A percentile compares a stretch with the other conserved stretches of the same genome.
These are phyloP conservation scores for Euleptes europaea DNA, from an alignment of 2,113 vertebrate species.

Conservation along the genomic window DNA sequence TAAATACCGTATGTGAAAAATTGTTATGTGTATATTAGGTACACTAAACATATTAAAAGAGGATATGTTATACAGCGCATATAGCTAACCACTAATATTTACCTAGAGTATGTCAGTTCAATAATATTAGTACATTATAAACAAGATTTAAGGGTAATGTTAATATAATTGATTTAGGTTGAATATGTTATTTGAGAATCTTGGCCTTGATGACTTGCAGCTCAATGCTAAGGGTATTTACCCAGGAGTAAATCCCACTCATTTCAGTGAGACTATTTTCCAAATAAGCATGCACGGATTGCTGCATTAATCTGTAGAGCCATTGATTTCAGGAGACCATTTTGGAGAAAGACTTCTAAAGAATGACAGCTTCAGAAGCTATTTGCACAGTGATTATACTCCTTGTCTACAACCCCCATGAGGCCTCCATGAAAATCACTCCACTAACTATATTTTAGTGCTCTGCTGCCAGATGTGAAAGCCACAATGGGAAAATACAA, in stretches of 20 bases:
- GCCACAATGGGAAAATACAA: constrained; percentile 2
- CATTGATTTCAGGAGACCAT: neutral
- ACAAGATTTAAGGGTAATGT: too few species aligned
- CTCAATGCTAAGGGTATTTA: neutral
- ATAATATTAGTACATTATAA: too few species aligned
- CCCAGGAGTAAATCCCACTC: neutral
- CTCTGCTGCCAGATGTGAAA: constrained; percentile 14
- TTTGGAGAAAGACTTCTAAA: neutral
- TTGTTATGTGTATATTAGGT: too few species aligned
- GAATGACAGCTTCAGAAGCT: neutral
- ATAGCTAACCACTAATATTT: too few species aligned
- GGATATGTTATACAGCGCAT: too few species aligned
- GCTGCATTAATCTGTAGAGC: neutral
- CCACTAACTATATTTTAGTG: neutral
- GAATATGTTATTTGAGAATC: neutral
- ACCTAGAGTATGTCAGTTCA: too few species aligned
- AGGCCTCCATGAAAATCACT: neutral
- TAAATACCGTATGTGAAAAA: too few species aligned
- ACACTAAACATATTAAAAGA: too few species aligned
- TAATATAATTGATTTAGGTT: neutral
- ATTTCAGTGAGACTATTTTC: neutral
- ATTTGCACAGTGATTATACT: neutral
- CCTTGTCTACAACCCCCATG: neutral
- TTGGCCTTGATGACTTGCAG: neutral
- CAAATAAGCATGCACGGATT: neutral